Evolutionary conservation across 2,113 vertebrate species (phyloP).

Genomic region (Larimichthys polyactis): DNA sequence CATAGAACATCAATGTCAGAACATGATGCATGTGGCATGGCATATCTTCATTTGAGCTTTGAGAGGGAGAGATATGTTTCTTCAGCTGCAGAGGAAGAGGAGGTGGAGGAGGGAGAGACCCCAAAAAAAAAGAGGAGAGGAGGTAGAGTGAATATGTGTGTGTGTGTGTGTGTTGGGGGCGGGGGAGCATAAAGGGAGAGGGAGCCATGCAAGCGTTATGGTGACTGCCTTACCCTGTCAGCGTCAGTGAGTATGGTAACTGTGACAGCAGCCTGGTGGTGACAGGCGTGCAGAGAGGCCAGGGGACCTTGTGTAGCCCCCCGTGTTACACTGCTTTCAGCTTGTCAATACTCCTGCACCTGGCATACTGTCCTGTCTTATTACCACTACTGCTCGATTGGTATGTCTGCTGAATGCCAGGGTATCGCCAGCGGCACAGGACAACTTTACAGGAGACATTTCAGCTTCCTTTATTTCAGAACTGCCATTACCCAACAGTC

Average conservation of each 20-base stretch:
- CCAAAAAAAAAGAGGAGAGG: slow-evolving; percentile 33
- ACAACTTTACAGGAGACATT: slow-evolving; percentile 84
- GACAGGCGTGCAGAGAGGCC: slow-evolving; percentile 79
- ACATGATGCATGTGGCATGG: slow-evolving; percentile 50
- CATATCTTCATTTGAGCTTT: slow-evolving; percentile 71
- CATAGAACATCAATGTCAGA: slow-evolving; percentile 69
- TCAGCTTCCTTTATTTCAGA: slow-evolving; percentile 72
- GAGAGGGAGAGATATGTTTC: slow-evolving; percentile 65
- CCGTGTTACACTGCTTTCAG: slow-evolving; percentile 72
- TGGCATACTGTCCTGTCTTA: slow-evolving; percentile 77
- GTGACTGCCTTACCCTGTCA: slow-evolving; percentile 78
- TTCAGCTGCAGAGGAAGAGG: slow-evolving; percentile 54
- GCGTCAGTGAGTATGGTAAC: slow-evolving; percentile 63
- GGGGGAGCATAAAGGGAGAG: slow-evolving; percentile 63
- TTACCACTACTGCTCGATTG: slow-evolving; percentile 69
- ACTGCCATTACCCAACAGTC: slow-evolving; percentile 19
- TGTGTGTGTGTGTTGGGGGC: slow-evolving; percentile 43
- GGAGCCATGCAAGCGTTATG: slow-evolving; percentile 69
- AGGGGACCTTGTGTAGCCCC: slow-evolving; percentile 76
- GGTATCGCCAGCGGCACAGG: slow-evolving; percentile 86
- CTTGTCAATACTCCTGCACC: slow-evolving; percentile 78
- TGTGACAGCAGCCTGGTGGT: slow-evolving; percentile 76
- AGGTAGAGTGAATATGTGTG: slow-evolving; percentile 26
- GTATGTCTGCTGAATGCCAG: slow-evolving; percentile 81
- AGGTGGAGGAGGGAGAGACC: slow-evolving; percentile 43